These are phyloP conservation scores for Poecilia wingei DNA, from an alignment of 2,797 vertebrate genomes.

Conservation along the genomic window DNA sequence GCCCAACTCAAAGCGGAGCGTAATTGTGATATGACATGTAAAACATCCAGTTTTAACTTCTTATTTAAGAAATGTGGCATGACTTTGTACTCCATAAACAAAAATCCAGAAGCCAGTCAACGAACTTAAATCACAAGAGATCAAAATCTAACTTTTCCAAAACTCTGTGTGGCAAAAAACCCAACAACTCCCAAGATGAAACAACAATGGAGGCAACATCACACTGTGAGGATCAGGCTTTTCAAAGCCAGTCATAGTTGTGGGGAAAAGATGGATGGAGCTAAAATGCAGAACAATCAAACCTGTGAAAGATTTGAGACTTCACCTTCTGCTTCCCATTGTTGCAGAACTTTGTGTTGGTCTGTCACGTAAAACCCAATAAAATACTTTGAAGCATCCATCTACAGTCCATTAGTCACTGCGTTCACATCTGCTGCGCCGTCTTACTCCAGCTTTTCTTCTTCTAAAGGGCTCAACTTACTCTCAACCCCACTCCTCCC, in stretches of 20 bases:
- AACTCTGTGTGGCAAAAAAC: not conserved
- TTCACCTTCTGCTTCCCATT: not conserved
- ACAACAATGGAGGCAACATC: not conserved
- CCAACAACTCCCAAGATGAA: not conserved
- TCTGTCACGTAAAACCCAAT: not conserved
- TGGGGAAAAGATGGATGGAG: not conserved
- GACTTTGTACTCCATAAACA: not conserved
- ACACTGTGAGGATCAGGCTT: not conserved
- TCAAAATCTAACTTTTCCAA: not conserved
- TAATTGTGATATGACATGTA: not conserved
- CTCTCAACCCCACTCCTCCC: slow-evolving; percentile 47
- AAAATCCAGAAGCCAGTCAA: not conserved
- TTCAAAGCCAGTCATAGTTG: not conserved
- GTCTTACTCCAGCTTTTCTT: slow-evolving; percentile 34
- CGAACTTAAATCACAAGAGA: not conserved
- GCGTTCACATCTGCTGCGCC: not conserved
- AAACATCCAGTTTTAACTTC: not conserved
- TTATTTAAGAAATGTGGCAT: not conserved
- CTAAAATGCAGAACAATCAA: not conserved
- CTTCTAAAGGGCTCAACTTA: slow-evolving; percentile 34
- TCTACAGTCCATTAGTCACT: not conserved
- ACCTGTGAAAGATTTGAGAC: not conserved
- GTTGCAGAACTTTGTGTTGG: not conserved
- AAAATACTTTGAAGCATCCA: not conserved
- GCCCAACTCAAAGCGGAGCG: not conserved